Conservation (phyloP, 2,888 invertebrate species). For the Euphydryas editha region DNA sequence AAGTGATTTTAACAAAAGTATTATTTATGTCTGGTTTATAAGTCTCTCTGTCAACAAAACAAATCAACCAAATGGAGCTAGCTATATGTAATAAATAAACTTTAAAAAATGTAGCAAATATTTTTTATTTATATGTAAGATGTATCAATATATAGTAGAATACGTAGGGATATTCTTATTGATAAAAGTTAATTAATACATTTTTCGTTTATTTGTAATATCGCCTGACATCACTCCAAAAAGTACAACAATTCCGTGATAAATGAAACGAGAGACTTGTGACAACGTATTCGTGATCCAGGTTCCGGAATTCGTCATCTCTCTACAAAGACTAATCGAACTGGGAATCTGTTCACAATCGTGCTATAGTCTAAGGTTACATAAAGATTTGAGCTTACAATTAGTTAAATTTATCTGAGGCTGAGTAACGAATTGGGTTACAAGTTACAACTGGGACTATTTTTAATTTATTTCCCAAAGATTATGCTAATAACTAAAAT, state of each 20-base stretch:
- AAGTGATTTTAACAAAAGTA: no score
- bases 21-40: no score
- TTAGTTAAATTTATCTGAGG: not conserved
- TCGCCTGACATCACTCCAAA: constrained; percentile 4
- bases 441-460: not conserved
- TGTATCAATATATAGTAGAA: no score
- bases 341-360: constrained; percentile 14
- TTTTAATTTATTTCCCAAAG: not conserved
- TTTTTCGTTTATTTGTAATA: not conserved
- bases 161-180: constrained; percentile 6
- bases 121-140: no score
- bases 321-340: constrained; percentile 24
- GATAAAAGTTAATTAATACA: not conserved
- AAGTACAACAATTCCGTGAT: constrained; percentile 30
- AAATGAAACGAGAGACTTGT: constrained; percentile 24
- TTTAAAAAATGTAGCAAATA: no score
- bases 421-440: not conserved
- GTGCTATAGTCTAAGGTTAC: constrained; percentile 18
- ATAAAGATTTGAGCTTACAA: not conserved
- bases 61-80: no score
- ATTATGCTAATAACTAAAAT: no score
- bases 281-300: constrained; percentile 28
- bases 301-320: constrained; percentile 22
- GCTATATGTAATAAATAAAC: no score
- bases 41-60: constrained; percentile 6